phyloP scores from a whole-genome alignment of 2,888 invertebrate genomes.

The Morpho deidamia region DNA sequence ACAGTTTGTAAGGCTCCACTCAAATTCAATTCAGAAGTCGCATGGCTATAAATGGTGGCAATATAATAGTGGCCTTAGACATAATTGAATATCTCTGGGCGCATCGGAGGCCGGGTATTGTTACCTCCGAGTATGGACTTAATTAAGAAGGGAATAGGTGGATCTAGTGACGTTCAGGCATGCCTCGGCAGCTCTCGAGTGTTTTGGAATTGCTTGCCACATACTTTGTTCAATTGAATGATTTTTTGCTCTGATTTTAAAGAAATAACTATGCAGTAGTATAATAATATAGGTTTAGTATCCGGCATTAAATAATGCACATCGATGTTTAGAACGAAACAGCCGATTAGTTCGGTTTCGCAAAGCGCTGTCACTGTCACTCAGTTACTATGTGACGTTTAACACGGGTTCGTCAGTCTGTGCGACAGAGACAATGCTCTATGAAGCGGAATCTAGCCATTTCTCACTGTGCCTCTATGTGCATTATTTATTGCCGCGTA shows the following conservation, averaged over 20 bases:
- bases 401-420: too few species aligned
- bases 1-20: constrained; percentile 29
- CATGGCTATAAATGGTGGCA: constrained; percentile 54
- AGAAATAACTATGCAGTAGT: too few species aligned
- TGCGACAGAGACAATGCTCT: too few species aligned
- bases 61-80: constrained; percentile 70
- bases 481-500: too few species aligned
- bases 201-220: constrained; percentile 18
- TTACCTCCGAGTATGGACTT: constrained; percentile 76
- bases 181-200: constrained; percentile 18
- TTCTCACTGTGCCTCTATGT: too few species aligned
- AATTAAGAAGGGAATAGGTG: constrained; percentile 71
- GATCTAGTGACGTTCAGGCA: constrained; percentile 65
- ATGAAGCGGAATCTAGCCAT: too few species aligned
- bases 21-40: constrained; percentile 37
- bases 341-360: too few species aligned
- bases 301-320: too few species aligned
- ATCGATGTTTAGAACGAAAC: too few species aligned
- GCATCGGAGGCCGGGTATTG: constrained; percentile 69
- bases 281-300: too few species aligned
- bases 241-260: background rate
- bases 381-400: too few species aligned
- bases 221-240: constrained; percentile 14
- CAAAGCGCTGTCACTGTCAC: too few species aligned
- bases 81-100: constrained; percentile 75